Conservation (phyloP, 2,888 invertebrate genomes). For the Drosophila barbarae region DNA sequence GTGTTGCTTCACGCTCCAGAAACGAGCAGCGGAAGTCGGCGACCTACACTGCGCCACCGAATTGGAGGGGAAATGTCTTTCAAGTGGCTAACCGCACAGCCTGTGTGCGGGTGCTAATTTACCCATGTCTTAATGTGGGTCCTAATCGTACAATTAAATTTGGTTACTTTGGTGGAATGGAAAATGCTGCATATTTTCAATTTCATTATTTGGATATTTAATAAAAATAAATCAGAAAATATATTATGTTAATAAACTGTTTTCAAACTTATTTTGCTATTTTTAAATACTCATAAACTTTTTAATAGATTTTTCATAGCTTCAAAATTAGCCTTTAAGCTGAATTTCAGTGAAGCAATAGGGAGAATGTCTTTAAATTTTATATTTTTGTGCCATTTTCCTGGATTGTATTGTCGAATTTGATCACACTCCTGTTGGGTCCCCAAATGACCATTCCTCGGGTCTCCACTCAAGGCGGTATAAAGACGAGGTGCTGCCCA, state of each 20-base stretch:
- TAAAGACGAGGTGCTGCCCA: background rate
- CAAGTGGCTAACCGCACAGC: conserved; percentile 8
- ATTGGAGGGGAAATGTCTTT: conserved; percentile 16
- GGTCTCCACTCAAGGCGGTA: conserved; percentile 19
- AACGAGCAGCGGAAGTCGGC: conserved; percentile 37
- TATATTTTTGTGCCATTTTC: background rate
- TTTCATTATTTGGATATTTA: background rate
- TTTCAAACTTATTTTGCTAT: background rate
- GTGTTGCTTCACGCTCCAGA: conserved; percentile 52
- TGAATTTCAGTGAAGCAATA: background rate
- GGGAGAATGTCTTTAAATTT: background rate
- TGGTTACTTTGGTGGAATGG: background rate
- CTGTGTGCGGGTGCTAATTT: conserved; percentile 13
- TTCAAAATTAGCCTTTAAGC: background rate
- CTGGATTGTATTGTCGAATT: conserved; percentile 19
- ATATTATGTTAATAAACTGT: background rate
- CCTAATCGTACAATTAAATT: conserved; percentile 3
- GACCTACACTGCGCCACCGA: conserved; percentile 26
- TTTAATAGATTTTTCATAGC: too few species aligned
- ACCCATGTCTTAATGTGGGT: background rate
- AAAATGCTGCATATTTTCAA: background rate
- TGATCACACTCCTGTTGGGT: conserved; percentile 10
- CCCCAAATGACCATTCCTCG: conserved; percentile 36
- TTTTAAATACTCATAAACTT: background rate
- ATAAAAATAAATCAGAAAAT: background rate